Base-by-base conservation (phyloP, 2,888 invertebrate species). In the Ormyrus thymus region DNA sequence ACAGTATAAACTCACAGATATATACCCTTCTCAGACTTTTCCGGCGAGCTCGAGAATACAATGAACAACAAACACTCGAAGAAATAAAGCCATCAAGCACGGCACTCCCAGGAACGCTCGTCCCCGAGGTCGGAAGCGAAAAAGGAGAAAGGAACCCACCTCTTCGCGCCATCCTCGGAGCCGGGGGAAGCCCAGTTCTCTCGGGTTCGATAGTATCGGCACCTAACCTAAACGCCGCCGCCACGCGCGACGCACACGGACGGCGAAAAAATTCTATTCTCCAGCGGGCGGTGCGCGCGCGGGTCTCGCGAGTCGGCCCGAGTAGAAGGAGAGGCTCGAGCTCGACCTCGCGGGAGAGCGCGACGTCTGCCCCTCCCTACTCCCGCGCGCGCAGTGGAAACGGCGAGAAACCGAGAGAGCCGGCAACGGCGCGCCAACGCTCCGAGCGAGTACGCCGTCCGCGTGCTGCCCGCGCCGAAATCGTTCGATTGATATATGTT, bases 101-200 rank as follows among this genome's bases (percentile, higher is more conserved):
- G 29, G 2, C 29, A 29, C 29, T 29, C 3, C 29, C 29, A 29
- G 29, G 29, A 29, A 29, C 29, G 2, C 29, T 29, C 29, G 29
- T 29, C 29, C 29, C 29, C 2, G 1, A 29, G 29, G 3, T 29
- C 29, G 3, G 0, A 29, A 29, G 3, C 29, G 29, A 29, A 3
- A 29, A 29, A 29, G 29, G 29, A 29, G 8, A 48, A 58, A 29
- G 8, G 13, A 58, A 75, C 79, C 70, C 70, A 79, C 79, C 79
- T 79, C 75, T 71, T 7, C 79, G 65, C 7, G 76, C 76, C 79
- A 79, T 62, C 45, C 72, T 79, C 29, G 29, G 0, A 29, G 29
- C 29, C 29, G 29, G 29, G 1, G 29, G 29, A 3, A 2, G 29
- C 29, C 29, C 29, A 29, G 29, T 29, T 1, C 3, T 29, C 29